Evolutionary conservation across 92 coral and sea anemone genomes (phyloP).

Genomic region (Actinernus sp.): DNA sequence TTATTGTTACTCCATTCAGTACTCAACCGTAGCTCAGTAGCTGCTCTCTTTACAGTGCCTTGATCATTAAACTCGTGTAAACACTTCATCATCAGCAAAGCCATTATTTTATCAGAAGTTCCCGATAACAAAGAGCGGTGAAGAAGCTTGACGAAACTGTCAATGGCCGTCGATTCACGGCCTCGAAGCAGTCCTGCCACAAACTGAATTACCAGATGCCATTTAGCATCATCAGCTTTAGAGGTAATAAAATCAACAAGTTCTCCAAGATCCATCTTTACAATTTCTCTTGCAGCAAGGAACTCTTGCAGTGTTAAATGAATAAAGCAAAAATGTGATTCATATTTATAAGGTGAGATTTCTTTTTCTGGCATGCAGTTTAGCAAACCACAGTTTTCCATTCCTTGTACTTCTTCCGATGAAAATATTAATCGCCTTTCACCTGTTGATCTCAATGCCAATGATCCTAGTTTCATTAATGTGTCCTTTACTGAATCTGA

Average conservation of each 20-base stretch:
- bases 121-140: background rate
- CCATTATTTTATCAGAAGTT: background rate
- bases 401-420: conserved; percentile 27
- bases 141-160: conserved; percentile 11
- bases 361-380: conserved; percentile 26
- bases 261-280: conserved; percentile 20
- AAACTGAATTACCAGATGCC: conserved; percentile 56
- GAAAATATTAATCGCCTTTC: conserved; percentile 35
- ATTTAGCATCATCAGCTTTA: conserved; percentile 31
- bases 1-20: background rate
- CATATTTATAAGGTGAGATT: background rate
- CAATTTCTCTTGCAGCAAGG: conserved; percentile 40
- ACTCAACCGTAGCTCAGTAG: conserved; percentile 11
- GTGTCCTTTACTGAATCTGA: conserved; percentile 18
- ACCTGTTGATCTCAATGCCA: conserved; percentile 14
- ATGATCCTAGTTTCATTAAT: conserved; percentile 4
- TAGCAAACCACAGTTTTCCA: conserved; percentile 49
- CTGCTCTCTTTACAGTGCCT: conserved; percentile 21
- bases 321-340: conserved; percentile 32
- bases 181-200: conserved; percentile 38
- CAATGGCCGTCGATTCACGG: background rate
- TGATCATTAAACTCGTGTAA: conserved; percentile 29
- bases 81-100: conserved; percentile 37
- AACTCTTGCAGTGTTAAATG: conserved; percentile 41
- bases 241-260: conserved; percentile 13